phyloP scores from a whole-genome alignment of 2,113 vertebrate genomes.

The Struthidea cinerea region DNA sequence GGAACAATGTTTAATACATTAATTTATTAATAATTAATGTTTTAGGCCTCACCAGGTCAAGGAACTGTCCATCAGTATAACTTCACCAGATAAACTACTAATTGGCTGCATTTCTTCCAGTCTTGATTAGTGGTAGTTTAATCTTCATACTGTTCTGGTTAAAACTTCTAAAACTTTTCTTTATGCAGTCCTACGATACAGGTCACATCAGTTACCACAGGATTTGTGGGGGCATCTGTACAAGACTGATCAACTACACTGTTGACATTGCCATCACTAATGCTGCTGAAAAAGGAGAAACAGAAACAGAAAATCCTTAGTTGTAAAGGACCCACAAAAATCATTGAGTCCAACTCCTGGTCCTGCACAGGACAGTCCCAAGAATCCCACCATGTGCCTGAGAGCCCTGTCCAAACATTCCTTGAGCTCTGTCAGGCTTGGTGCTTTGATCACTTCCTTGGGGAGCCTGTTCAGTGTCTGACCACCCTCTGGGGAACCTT shows the following conservation, averaged over 20 bases:
- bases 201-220: accelerated
- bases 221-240: neutral
- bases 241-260: neutral
- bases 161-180: neutral
- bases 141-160: neutral
- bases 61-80: neutral
- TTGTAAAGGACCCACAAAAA: neutral
- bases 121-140: neutral
- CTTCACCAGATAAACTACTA: neutral
- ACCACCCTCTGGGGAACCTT: neutral
- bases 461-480: neutral
- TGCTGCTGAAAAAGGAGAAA: too few relatives aligned
- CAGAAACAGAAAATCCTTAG: neutral
- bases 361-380: neutral
- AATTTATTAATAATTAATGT: neutral
- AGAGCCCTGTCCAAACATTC: neutral
- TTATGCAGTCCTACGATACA: neutral
- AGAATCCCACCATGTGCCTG: neutral
- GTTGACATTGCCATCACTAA: neutral
- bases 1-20: neutral
- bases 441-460: neutral
- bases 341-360: neutral
- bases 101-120: neutral
- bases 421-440: neutral
- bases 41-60: neutral